These are phyloP conservation scores for Galeruca laticollis DNA, from an alignment of 2,888 invertebrate species.

Conservation along the genomic window DNA sequence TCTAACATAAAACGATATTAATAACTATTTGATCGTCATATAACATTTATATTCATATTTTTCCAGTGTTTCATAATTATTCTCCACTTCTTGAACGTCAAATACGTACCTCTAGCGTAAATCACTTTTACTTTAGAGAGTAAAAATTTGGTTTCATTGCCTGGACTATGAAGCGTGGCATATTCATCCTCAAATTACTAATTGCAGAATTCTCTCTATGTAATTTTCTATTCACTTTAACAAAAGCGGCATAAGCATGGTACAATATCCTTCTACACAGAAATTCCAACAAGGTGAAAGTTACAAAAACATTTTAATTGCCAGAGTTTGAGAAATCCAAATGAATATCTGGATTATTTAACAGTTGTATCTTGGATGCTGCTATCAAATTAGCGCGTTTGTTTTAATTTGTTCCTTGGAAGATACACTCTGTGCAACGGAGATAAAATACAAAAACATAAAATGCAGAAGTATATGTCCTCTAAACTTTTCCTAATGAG, in stretches of 20 bases:
- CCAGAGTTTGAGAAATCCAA: not conserved
- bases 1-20: no score
- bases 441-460: conserved; percentile 2
- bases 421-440: not conserved
- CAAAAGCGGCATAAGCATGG: not conserved
- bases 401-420: not conserved
- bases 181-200: no score
- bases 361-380: not conserved
- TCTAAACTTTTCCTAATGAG: conserved; percentile 5
- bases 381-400: not conserved
- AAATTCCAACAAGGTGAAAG: not conserved
- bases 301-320: not conserved
- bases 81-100: no score
- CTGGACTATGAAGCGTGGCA: no score
- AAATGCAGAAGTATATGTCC: conserved; percentile 1
- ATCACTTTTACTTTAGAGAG: no score
- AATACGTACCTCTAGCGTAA: no score
- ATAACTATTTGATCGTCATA: no score
- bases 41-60: no score
- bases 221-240: not conserved
- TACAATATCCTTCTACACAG: not conserved
- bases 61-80: no score
- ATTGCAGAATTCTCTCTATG: no score
- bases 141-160: no score
- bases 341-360: not conserved